Percentiles rank a stretch among this genome's conserved stretches.
Evolutionary conservation across 2,797 vertebrate species (phyloP).

Genomic region (Channa striata): DNA sequence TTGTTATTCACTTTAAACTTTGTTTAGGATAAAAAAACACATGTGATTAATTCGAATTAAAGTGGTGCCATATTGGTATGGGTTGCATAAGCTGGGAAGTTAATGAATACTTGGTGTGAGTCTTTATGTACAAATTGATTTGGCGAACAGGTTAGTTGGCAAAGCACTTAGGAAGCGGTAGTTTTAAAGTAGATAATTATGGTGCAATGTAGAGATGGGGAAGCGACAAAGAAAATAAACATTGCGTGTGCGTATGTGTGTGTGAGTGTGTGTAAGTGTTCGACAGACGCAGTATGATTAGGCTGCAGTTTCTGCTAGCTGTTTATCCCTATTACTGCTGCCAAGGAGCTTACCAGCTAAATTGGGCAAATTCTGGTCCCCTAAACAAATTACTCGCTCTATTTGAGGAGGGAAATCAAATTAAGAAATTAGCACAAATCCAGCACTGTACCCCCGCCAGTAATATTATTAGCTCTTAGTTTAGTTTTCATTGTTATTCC

Average conservation of each 20-base stretch:
- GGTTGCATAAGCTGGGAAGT: conserved; percentile 13
- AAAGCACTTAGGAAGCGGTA: conserved; percentile 41
- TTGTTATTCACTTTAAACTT: neutral
- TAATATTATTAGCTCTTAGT: conserved; percentile 64
- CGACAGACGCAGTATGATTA: conserved; percentile 68
- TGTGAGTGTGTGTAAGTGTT: conserved; percentile 37
- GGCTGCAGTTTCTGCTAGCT: conserved; percentile 70
- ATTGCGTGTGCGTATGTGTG: conserved; percentile 3
- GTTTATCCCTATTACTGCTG: conserved; percentile 78
- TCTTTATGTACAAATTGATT: conserved; percentile 42
- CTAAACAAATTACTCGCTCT: conserved; percentile 85
- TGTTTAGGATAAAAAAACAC: neutral
- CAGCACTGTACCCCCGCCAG: conserved; percentile 65
- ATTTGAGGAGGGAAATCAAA: conserved; percentile 83
- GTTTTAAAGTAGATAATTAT: conserved; percentile 61
- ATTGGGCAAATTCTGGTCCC: conserved; percentile 82
- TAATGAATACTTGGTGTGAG: conserved; percentile 25
- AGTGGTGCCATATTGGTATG: conserved; percentile 5
- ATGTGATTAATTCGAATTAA: conserved; percentile 23
- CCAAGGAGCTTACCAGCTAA: conserved; percentile 83
- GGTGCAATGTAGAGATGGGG: conserved; percentile 21
- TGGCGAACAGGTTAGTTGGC: conserved; percentile 60
- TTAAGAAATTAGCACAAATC: conserved; percentile 77
- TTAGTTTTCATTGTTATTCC: conserved; percentile 56
- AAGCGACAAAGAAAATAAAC: conserved; percentile 11